Base-by-base conservation (phyloP, 2,888 invertebrate genomes). In the Aleiodes leptofemur region DNA sequence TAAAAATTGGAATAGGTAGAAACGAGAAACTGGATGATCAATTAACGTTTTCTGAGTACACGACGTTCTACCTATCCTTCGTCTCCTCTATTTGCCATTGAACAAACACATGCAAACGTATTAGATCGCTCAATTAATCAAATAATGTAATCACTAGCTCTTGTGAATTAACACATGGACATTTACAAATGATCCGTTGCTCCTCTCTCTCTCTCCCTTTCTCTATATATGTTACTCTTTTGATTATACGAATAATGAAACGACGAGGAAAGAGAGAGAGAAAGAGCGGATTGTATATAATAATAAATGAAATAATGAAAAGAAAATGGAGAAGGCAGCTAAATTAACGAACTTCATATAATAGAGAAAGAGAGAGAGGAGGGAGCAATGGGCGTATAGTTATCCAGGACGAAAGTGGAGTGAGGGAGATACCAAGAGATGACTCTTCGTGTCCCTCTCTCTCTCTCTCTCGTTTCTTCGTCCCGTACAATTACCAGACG, bases 401-500 rank as follows among this genome's bases (percentile, higher is more conserved):
- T 69, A 74, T 74, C 43, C 64, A 29, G 69, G 68, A 66, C 53
- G 31, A 59, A 43, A 76, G 59, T 31, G 69, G 29, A 43, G 50
- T 23, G 72, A 61, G 57, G 55, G 55, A 16, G 11, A 43, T 43
- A 43, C 43, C 43, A 43, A 43, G 73, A 72, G 77, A 55, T 73
- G 74, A 66, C 74, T 64, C 71, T 53, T 57, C 57, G 70, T 59
- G 71, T 76, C 51, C n/a, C n/a, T 66, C 38, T 38, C 8, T 38
- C 38, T 11, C 43, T 68, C 68, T 50, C 51, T 50, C 68, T 51
- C 69, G 74, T 59, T 43, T 69, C 70, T 72, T 78, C 77, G 77
- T 73, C 76, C 74, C 76, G 78, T 80, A 81, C 83, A 82, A 83
- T 83, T 83, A 82, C 80, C 78, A 80, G 78, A 79, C 55, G 78